Evolutionary conservation across 1,140 invertebrate species (phyloP).

Genomic region (Oppia nitens): DNA sequence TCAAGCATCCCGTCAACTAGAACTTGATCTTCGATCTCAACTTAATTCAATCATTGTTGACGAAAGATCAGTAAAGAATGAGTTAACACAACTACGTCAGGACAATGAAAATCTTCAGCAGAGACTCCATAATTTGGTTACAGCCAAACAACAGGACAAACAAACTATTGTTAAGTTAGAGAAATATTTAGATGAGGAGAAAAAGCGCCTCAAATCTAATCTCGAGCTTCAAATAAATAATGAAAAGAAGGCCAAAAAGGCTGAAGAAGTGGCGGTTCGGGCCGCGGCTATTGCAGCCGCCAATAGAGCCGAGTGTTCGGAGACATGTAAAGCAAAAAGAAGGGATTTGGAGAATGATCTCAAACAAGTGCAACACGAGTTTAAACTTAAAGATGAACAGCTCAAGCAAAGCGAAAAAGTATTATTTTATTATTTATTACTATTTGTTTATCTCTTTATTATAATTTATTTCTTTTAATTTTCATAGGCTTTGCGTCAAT

Average conservation of each 20-base stretch:
- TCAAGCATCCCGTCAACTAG: conserved; percentile 44
- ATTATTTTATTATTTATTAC: too few species aligned
- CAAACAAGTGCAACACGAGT: conserved; percentile 49
- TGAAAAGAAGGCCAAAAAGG: conserved; percentile 51
- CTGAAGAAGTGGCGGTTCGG: conserved; percentile 42
- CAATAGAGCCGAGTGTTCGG: conserved; percentile 47
- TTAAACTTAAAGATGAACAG: conserved; percentile 56
- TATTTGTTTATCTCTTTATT: neutral
- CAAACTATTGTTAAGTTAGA: conserved; percentile 54
- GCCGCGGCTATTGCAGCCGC: conserved; percentile 27
- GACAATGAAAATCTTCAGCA: conserved; percentile 63
- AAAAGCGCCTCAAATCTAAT: conserved; percentile 43
- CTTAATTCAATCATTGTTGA: conserved; percentile 43
- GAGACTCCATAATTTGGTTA: conserved; percentile 51
- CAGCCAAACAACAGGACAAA: conserved; percentile 55
- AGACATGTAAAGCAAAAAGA: conserved; percentile 50
- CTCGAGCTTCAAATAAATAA: conserved; percentile 56
- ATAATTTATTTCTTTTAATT: conserved; percentile 12
- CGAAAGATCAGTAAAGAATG: conserved; percentile 53
- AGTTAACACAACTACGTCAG: conserved; percentile 55
- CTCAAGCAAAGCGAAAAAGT: conserved; percentile 35
- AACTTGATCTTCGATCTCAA: conserved; percentile 66
- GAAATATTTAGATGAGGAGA: conserved; percentile 63
- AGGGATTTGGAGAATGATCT: conserved; percentile 59
- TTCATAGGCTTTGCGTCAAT: conserved; percentile 35